Conservation (phyloP, 2,888 invertebrate species). For the Melipona beecheii region DNA sequence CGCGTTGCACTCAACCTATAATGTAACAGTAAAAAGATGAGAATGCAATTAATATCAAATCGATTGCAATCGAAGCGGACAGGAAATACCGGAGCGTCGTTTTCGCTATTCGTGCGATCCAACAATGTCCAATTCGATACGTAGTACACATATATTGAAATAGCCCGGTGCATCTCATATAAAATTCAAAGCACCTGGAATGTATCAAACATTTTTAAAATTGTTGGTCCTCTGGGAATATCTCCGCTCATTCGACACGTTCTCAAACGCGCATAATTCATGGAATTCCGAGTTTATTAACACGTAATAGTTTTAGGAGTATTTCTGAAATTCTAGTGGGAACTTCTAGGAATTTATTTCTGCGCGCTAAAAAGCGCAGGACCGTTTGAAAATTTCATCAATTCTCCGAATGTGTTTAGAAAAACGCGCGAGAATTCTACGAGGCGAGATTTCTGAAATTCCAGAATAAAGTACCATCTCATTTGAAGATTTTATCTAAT, state of each 20-base stretch:
- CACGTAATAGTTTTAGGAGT: neutral
- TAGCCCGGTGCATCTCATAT: neutral
- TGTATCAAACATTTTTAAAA: neutral
- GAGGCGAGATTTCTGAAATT: no score
- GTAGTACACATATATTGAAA: neutral
- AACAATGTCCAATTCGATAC: neutral
- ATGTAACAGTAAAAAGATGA: neutral
- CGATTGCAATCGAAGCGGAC: neutral
- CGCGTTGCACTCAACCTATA: neutral
- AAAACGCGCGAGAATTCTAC: no score
- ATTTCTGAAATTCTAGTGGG: neutral
- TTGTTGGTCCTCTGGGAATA: neutral
- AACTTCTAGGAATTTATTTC: neutral
- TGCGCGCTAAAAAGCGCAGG: no score
- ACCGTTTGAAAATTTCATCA: neutral
- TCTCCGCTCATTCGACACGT: neutral
- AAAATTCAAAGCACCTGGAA: neutral
- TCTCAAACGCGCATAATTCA: neutral
- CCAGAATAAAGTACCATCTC: neutral
- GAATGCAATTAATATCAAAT: constrained; percentile 19
- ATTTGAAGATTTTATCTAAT: neutral
- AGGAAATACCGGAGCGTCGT: neutral
- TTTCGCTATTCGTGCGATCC: neutral
- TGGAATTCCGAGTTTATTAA: neutral
- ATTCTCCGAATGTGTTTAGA: no score